Evolutionary conservation across 2,888 invertebrate genomes (phyloP), one percentile per base, ranked within the genome.

Genomic region (Metalampra italica): DNA sequence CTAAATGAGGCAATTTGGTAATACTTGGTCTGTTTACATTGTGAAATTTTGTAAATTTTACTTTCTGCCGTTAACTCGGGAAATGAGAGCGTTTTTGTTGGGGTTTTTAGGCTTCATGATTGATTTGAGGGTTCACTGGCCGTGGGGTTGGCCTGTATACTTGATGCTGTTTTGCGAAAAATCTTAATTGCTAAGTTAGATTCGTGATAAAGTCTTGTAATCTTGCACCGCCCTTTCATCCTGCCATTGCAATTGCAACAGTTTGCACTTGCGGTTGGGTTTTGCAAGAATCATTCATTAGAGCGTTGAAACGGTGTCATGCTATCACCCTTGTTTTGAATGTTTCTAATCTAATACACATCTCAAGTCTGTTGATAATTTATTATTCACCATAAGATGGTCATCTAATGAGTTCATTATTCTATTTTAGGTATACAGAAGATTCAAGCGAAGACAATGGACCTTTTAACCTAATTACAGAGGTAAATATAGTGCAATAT

Each of bases 231-330:
- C 55, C 57, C 57, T 58, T 60, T 60, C 59, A 56, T 61, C 51
- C 49, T 54, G 43, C 47, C 47, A 43, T 38, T 51, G 48, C 46
- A 52, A 60, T 80, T 76, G 71, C 75, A 70, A 75, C 69, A 75
- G 70, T 59, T 49, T 56, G 56, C 64, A 61, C 64, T 70, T 69
- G 75, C 74, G 71, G 72, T 71, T 68, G 64, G 73, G 78, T 88
- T 88, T 89, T 86, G 88, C 83, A 89, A 89, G n/a, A n/a, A n/a
- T n/a, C 73, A 76, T 69, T 79, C 83, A 79, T 75, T 80, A 78
- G 86, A 87, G 75, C 89, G 85, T 86, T 76, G 82, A 85, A 88
- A 86, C 75, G 75, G 85, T 89, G 88, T 87, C 87, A 87, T 75
- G 73, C 76, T 76, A 70, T 70, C 71, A 74, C 67, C 75, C 71